Evolutionary conservation across 2,888 invertebrate genomes (phyloP), one percentile per base, ranked within the genome.

Genomic region (Plebejus melissa): DNA sequence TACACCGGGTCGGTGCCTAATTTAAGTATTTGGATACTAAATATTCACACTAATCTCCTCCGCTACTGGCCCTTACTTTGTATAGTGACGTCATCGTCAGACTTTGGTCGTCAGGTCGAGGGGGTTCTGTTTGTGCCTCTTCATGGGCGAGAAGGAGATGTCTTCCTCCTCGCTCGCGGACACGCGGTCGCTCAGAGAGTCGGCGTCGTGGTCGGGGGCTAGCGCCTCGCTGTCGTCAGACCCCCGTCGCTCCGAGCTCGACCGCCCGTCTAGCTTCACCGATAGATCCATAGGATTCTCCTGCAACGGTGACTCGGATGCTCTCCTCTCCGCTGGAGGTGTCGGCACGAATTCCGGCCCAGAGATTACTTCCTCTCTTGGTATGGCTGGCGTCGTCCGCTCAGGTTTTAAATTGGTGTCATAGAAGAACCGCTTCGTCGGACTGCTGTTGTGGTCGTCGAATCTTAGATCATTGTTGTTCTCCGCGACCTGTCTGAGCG

Each of bases 251-350:
- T 92, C 93, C 0, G 94, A 91, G 81, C 93, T 93, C 38, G 91
- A 93, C 77, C 95, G 91, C 69, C 96, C 96, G 36, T 94, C 94
- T 0, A 95, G 94, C 82, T 96, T 96, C 90, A 97, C 96, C 58
- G 97, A 97, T 79, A 97, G 88, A 84, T 97, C 97, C 86, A 97
- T 97, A 1, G 97, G 97, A 83, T 96, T 95, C 80, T 97, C 97
- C 84, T 97, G 96, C 0, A 95, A 80, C 0, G 91, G 95, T 9
- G 95, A 95, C 70, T 95, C 95, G 0, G 93, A 93, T 0, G 90
- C 88, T 80, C 90, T 86, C 78, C 93, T 83, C 78, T 89, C 94
- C 69, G 86, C 89, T 9, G 87, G 91, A n/a, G 88, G 93, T 76
- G 88, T 91, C 60, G 86, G 90, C 74, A 86, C 91, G 79, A 86